Evolutionary conservation across 1,140 invertebrate genomes (phyloP).

Genomic region (Drosophila guanche): DNA sequence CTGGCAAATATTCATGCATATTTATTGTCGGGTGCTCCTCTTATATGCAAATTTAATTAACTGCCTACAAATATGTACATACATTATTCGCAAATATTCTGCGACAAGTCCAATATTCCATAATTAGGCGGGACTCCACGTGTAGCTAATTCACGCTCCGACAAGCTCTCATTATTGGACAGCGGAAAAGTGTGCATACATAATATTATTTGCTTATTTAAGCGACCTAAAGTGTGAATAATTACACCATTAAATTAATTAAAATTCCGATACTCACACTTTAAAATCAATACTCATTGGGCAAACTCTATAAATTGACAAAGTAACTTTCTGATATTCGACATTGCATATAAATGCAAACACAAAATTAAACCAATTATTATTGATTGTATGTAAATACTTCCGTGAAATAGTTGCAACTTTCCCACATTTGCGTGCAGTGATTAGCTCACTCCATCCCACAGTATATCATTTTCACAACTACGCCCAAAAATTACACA

Average conservation of each 20-base stretch:
- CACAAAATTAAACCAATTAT: background rate
- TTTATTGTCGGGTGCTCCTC: constrained; percentile 33
- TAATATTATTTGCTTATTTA: too few species aligned
- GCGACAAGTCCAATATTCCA: background rate
- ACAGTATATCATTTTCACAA: constrained; percentile 42
- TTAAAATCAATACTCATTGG: too few species aligned
- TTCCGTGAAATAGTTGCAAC: constrained; percentile 8
- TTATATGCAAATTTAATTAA: constrained; percentile 7
- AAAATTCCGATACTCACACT: too few species aligned
- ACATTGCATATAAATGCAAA: too few species aligned
- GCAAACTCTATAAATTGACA: too few species aligned
- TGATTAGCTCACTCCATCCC: constrained; percentile 15
- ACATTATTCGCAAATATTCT: background rate
- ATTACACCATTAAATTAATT: too few species aligned
- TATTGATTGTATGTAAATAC: constrained; percentile 3
- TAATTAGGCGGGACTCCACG: too few species aligned
- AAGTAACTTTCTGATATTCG: too few species aligned
- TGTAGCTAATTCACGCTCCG: too few species aligned
- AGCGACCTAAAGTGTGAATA: too few species aligned
- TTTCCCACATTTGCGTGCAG: constrained; percentile 20
- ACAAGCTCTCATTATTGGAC: background rate
- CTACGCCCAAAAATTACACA: constrained; percentile 46
- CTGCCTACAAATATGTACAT: background rate
- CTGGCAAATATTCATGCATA: constrained; percentile 45
- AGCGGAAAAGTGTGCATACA: too few species aligned